These are phyloP conservation scores for Chaenodraco wilsoni DNA, from an alignment of 2,797 vertebrate species.

Conservation along the genomic window DNA sequence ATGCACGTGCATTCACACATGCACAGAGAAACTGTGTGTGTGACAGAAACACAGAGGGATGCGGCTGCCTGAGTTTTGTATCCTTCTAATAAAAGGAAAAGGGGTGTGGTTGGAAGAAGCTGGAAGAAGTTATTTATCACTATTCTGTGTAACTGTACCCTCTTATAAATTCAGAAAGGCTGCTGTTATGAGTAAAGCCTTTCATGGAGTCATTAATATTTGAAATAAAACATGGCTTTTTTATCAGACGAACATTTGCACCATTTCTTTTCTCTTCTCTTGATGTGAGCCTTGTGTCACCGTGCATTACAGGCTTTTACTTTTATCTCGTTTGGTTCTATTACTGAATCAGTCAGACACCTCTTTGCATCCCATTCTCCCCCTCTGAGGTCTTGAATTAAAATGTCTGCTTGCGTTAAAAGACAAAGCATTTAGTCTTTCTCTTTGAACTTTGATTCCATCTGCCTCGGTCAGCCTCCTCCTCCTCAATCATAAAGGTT, in stretches of 20 bases:
- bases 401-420: conserved; percentile 50
- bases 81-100: conserved; percentile 62
- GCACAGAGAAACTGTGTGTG: not conserved
- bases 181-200: conserved; percentile 79
- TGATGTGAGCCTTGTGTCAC: conserved; percentile 80
- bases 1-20: conserved; percentile 18
- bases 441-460: conserved; percentile 33
- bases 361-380: conserved; percentile 31
- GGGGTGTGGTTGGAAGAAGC: conserved; percentile 47
- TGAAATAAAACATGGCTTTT: conserved; percentile 83
- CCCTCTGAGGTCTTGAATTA: conserved; percentile 46
- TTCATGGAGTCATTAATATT: conserved; percentile 85
- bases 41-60: conserved; percentile 35
- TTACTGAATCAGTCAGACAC: conserved; percentile 56
- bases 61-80: conserved; percentile 47
- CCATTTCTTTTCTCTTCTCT: conserved; percentile 76
- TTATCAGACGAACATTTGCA: conserved; percentile 81
- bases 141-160: conserved; percentile 64
- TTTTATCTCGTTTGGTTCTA: conserved; percentile 81
- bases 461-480: conserved; percentile 10
- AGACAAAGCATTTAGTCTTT: conserved; percentile 48
- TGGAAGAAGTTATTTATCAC: conserved; percentile 75
- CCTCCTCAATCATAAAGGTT: conserved; percentile 15
- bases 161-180: conserved; percentile 78
- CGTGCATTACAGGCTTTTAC: conserved; percentile 83